Percentiles rank a stretch among this genome's conserved stretches.
phyloP scores from a whole-genome alignment of 1,140 invertebrate species.

The Dermatophagoides farinae region DNA sequence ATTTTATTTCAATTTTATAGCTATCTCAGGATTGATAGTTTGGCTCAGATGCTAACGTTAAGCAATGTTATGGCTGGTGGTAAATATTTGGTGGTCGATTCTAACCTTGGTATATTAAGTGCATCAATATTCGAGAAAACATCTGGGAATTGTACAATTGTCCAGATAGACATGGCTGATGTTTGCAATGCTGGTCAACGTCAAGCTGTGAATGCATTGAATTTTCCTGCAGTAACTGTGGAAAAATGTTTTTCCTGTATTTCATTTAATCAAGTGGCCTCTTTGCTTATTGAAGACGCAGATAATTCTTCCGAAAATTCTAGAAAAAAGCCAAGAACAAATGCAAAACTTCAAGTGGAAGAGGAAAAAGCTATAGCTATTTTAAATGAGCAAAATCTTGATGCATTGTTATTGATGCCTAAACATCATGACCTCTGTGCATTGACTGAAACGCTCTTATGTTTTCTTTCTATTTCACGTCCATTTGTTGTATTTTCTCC shows the following conservation, averaged over 20 bases:
- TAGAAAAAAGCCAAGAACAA: not conserved
- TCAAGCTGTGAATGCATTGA: slow-evolving; percentile 44
- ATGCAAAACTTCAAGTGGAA: slow-evolving; percentile 6
- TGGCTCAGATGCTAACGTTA: slow-evolving; percentile 62
- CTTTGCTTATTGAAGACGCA: not conserved
- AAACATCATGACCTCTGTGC: slow-evolving; percentile 57
- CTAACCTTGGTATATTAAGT: slow-evolving; percentile 54
- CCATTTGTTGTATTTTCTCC: slow-evolving; percentile 62
- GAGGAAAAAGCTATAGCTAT: slow-evolving; percentile 15
- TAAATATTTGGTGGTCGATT: slow-evolving; percentile 64
- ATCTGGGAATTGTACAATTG: slow-evolving; percentile 40
- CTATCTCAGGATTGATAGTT: slow-evolving; percentile 52
- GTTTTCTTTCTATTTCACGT: slow-evolving; percentile 49
- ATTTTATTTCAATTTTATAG: slow-evolving; percentile 24
- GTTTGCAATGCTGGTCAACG: slow-evolving; percentile 17
- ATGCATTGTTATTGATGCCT: slow-evolving; percentile 52
- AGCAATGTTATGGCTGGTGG: slow-evolving; percentile 54
- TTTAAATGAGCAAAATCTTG: slow-evolving; percentile 31
- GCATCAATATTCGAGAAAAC: slow-evolving; percentile 47
- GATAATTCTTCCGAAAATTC: not conserved
- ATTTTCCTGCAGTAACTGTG: slow-evolving; percentile 24
- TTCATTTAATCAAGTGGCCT: slow-evolving; percentile 2
- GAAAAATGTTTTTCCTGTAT: slow-evolving; percentile 16
- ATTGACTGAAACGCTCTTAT: slow-evolving; percentile 47
- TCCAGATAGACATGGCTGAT: slow-evolving; percentile 48